These are phyloP conservation scores for Drosophila gunungcola DNA, from an alignment of 1,140 invertebrate genomes.

Conservation along the genomic window DNA sequence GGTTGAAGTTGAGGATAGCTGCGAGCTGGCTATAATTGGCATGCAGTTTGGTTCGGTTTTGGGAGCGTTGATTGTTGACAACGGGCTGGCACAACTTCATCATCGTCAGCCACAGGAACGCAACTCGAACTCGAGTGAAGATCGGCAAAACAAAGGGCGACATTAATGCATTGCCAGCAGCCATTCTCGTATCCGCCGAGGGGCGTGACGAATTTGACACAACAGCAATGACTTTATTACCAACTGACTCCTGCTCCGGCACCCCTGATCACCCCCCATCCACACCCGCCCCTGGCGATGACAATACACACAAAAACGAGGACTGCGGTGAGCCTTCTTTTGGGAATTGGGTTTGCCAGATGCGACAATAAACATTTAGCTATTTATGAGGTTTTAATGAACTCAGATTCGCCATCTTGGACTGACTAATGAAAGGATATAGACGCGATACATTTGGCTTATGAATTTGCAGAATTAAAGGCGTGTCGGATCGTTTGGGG, in stretches of 20 bases:
- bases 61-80: constrained; percentile 67
- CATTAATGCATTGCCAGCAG: constrained; percentile 79
- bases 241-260: constrained; percentile 46
- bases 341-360: constrained; percentile 65
- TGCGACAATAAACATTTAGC: constrained; percentile 81
- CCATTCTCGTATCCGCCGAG: constrained; percentile 58
- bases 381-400: constrained; percentile 84
- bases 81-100: constrained; percentile 78
- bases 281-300: constrained; percentile 23
- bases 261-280: constrained; percentile 6
- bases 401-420: constrained; percentile 63
- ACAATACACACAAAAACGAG: constrained; percentile 62
- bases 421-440: constrained; percentile 73
- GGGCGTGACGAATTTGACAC: constrained; percentile 81
- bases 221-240: constrained; percentile 80
- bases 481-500: constrained; percentile 61
- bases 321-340: constrained; percentile 45
- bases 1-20: constrained; percentile 55
- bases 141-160: constrained; percentile 71
- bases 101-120: constrained; percentile 42
- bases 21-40: constrained; percentile 65
- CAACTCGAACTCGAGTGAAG: constrained; percentile 11
- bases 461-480: constrained; percentile 82
- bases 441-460: constrained; percentile 67
- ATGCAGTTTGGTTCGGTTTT: constrained; percentile 55